Conservation (phyloP, 1,140 invertebrate genomes). For the Drosophila navojoa region DNA sequence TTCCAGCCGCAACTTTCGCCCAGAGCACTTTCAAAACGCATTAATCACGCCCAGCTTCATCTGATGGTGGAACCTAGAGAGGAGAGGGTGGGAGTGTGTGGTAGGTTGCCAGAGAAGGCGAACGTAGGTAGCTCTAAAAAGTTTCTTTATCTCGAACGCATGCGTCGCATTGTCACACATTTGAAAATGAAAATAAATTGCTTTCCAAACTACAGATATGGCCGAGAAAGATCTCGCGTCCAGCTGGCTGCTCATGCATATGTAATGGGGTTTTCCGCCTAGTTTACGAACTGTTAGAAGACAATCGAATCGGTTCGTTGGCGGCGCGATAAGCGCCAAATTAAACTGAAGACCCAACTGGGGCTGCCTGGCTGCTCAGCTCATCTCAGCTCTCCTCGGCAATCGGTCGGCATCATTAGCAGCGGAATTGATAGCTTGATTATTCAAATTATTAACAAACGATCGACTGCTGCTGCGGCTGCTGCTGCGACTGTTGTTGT, state of each 20-base stretch:
- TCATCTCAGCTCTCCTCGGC: slow-evolving; percentile 40
- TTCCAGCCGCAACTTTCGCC: slow-evolving; percentile 50
- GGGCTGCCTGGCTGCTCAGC: slow-evolving; percentile 1
- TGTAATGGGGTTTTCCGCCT: slow-evolving; percentile 63
- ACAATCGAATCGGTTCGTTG: slow-evolving; percentile 40
- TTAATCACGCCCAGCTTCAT: slow-evolving; percentile 52
- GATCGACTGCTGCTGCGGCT: slow-evolving; percentile 43
- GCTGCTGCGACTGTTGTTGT: slow-evolving; percentile 21
- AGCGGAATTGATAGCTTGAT: slow-evolving; percentile 83
- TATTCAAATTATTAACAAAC: slow-evolving; percentile 83
- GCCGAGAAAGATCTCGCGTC: slow-evolving; percentile 26
- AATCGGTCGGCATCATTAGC: slow-evolving; percentile 81
- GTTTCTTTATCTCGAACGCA: slow-evolving; percentile 62
- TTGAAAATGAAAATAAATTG: slow-evolving; percentile 79
- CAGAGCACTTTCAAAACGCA: slow-evolving; percentile 54
- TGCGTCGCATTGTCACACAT: slow-evolving; percentile 80
- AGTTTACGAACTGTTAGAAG: slow-evolving; percentile 76
- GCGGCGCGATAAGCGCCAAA: slow-evolving; percentile 61
- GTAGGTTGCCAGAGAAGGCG: neutral
- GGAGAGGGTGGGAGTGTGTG: neutral
- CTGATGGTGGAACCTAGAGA: neutral
- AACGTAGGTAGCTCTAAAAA: slow-evolving; percentile 5
- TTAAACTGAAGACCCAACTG: slow-evolving; percentile 37
- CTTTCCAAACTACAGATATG: slow-evolving; percentile 32
- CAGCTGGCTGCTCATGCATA: slow-evolving; percentile 54